Base-by-base conservation (phyloP, 2,797 vertebrate genomes). In the Chrosomus eos region DNA sequence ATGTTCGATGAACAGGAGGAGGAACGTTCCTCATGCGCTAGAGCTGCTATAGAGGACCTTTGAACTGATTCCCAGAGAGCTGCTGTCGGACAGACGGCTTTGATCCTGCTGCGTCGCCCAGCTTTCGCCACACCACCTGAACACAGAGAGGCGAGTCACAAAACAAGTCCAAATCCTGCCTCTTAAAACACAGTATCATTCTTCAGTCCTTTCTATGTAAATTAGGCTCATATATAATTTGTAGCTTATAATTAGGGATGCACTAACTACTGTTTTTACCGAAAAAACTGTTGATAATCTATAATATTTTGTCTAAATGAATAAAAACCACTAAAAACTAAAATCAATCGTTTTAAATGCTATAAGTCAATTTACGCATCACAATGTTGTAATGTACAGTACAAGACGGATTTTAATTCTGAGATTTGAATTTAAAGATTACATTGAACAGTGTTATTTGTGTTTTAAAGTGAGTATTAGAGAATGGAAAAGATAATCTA, bases 31-130 rank as follows among this genome's bases (percentile, higher is more conserved):
- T 87, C 71, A 40, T 58, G 89, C 71, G 38, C 85, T 55, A 21
- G 7, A 67, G 48, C 75, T 76, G 89, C 91, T 98, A 99, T 95
- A 98, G 95, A 2, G 98, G 97, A 76, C 97, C 97, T 95, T 99
- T 99, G 94, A 98, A 98, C 94, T 99, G 98, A 94, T 98, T 99
- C 89, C 97, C 98, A 2, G 98, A 98, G 91, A 99, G 97, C 70
- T 98, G 97, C 94, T 99, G 97, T 90, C 97, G 94, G 93, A 99
- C 94, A 78, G 97, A 99, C 79, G 97, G 97, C 93, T 98, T 98
- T 90, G 98, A 97, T 91, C 97, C 97, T 0, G 98, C 96, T 0
- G 97, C 97, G 31, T 99, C 97, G 1, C 98, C 98, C 91, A 99
- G 94, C 90, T 99, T 99, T 87, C 98, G 93, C 98, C 98, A 99